Base-by-base conservation (phyloP, 1,140 invertebrate genomes). In the Hyphantria cunea region DNA sequence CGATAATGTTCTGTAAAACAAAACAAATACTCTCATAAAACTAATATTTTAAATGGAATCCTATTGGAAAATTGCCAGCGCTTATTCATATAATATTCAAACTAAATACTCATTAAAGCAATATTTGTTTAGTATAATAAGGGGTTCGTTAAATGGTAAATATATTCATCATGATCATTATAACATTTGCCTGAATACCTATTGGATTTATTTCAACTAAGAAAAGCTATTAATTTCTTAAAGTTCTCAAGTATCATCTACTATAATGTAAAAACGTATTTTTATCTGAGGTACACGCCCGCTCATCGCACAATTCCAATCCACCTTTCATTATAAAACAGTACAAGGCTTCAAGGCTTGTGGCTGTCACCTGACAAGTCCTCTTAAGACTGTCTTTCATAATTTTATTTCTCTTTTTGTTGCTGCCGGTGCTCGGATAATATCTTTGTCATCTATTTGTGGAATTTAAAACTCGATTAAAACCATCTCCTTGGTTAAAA, bases 331-430 rank as follows among this genome's bases (percentile, higher is more conserved):
- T 72, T 70, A 66, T 44, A 74, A 61, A 68, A 65, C 68, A 77
- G 70, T 47, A 72, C 68, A 44, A 41, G 69, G 5, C 62, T 50
- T 44, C 61, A 53, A 55, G 59, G 62, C 74, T 74, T 79, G 80
- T 54, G 74, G 74, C 72, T 83, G 82, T 79, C 82, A 83, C 74
- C 77, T 83, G 79, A 80, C 82, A 85, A 70, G 75, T 78, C 71
- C 72, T 72, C 76, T 74, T 71, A 78, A 75, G 70, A 72, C 59
- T 70, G 69, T 74, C 77, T 81, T 80, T 82, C 75, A 83, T 80
- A 82, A 82, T 82, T 76, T 78, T 71, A 70, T 81, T 76, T 74
- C 59, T 76, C 72, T 59, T 61, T 74, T 74, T 76, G 80, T 75
- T 62, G 70, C 62, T 48, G 39, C 68, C 52, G 69, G 66, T 70